Conservation (phyloP, 1,140 invertebrate species). For the Saxidomus purpurata region DNA sequence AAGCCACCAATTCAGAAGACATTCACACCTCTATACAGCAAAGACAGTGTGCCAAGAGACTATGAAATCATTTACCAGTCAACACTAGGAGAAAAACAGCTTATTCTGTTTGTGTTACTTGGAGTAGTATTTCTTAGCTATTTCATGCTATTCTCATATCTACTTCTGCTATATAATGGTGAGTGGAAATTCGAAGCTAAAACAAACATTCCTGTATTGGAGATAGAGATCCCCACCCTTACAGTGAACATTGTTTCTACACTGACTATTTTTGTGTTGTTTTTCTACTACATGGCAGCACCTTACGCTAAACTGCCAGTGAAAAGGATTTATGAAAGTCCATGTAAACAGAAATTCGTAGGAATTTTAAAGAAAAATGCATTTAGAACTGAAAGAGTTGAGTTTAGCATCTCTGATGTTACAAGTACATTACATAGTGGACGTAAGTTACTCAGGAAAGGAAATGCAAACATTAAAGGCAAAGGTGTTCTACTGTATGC, state of each 20-base stretch:
- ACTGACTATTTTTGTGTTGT: background rate
- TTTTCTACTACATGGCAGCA: background rate
- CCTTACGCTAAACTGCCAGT: background rate
- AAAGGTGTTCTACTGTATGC: background rate
- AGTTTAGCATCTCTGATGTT: background rate
- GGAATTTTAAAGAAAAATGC: conserved; percentile 16
- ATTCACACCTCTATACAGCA: conserved; percentile 7
- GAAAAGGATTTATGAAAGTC: conserved; percentile 29
- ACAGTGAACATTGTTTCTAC: background rate
- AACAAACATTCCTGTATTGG: background rate
- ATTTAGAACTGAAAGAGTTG: conserved; percentile 1
- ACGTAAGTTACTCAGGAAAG: background rate
- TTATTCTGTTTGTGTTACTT: background rate
- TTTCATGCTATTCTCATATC: background rate
- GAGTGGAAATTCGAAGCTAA: background rate
- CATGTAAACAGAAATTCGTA: background rate
- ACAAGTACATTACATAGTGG: no score
- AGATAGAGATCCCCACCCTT: background rate
- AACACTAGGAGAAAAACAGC: background rate
- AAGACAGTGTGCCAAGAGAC: conserved; percentile 34
- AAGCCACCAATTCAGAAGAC: no score
- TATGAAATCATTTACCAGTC: conserved; percentile 33
- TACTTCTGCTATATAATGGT: background rate
- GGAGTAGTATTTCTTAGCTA: background rate
- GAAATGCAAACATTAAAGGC: conserved; percentile 3